Percentiles rank a stretch among this genome's conserved stretches.
Conservation (phyloP, 2,113 vertebrate genomes). For the Scopus umbretta region DNA sequence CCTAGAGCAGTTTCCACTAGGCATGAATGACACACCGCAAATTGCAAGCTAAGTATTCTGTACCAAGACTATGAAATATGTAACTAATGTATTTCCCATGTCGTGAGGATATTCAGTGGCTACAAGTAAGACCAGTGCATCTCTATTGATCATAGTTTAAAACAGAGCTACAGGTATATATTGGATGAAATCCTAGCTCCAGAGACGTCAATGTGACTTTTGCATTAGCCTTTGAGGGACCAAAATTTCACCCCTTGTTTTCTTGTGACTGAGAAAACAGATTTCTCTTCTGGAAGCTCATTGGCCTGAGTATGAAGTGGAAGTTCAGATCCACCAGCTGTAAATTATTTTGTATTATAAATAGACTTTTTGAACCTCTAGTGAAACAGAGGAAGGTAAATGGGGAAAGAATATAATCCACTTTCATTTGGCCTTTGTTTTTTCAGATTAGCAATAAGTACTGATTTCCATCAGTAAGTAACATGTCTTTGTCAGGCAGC, state of each 20-base stretch:
- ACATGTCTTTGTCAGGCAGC: neutral
- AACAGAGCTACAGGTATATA: neutral
- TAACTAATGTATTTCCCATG: neutral
- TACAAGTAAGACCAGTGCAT: neutral
- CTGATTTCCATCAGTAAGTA: neutral
- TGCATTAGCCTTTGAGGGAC: neutral
- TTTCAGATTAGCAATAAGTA: constrained; percentile 3
- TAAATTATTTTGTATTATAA: neutral
- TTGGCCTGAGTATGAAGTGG: neutral
- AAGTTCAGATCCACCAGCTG: neutral
- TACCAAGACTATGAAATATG: neutral
- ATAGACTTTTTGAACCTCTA: neutral
- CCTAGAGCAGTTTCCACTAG: neutral
- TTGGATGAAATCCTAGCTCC: neutral
- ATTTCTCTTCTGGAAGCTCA: neutral
- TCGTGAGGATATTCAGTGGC: neutral
- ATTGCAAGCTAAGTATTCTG: neutral
- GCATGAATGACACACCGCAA: neutral
- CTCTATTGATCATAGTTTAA: neutral
- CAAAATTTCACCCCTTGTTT: neutral
- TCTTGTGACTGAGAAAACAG: neutral
- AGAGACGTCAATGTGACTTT: neutral
- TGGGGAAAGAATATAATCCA: neutral
- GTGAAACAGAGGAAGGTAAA: neutral
- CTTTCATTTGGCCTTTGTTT: neutral